These are phyloP conservation scores for Penaeus indicus DNA, from an alignment of 1,140 invertebrate genomes.

Conservation along the genomic window DNA sequence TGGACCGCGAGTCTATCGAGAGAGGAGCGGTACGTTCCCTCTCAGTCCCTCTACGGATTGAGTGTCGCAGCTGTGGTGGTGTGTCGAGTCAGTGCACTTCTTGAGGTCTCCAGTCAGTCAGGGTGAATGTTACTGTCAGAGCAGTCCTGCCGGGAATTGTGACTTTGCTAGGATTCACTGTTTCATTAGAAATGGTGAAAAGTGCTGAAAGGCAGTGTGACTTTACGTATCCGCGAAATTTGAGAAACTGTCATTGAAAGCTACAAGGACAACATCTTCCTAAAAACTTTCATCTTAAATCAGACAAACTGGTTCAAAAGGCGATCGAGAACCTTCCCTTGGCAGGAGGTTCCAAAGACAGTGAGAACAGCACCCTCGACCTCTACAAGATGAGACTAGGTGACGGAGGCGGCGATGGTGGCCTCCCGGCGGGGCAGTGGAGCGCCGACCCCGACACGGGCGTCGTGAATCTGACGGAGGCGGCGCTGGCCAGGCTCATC, in stretches of 20 bases:
- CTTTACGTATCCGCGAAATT: conserved; percentile 8
- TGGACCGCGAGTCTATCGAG: conserved; percentile 50
- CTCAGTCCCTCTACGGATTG: conserved; percentile 38
- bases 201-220: not conserved
- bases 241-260: conserved; percentile 18
- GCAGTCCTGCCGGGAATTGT: conserved; percentile 36
- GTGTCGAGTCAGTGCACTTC: conserved; percentile 11
- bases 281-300: conserved; percentile 16
- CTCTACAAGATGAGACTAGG: conserved; percentile 21
- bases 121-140: conserved; percentile 41
- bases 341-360: conserved; percentile 56
- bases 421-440: no score
- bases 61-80: conserved; percentile 41
- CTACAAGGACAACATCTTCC: not conserved
- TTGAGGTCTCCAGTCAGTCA: conserved; percentile 32
- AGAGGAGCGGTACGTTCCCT: conserved; percentile 38
- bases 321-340: conserved; percentile 52
- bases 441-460: not conserved
- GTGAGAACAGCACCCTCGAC: conserved; percentile 22
- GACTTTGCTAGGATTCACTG: not conserved
- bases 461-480: not conserved
- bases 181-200: conserved; percentile 3
- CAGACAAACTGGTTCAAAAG: conserved; percentile 56
- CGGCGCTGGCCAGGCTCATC: not conserved
- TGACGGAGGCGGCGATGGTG: conserved; percentile 6